phyloP scores from a whole-genome alignment of 2,113 vertebrate species.

The Axis porcinus region DNA sequence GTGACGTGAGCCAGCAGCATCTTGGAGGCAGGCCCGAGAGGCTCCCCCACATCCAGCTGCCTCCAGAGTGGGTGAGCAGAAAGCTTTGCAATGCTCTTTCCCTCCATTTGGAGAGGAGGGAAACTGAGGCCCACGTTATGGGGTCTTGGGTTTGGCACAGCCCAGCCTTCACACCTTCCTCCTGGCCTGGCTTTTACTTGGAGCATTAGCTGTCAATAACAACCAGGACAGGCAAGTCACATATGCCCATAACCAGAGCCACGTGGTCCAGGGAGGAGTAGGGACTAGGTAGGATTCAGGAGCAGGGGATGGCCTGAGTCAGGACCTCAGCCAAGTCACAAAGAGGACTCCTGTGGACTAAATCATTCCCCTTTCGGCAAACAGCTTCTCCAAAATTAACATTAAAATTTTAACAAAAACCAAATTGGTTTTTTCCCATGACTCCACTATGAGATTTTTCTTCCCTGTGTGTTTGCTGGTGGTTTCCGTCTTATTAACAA shows the following conservation, averaged over 20 bases:
- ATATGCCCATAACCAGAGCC: neutral
- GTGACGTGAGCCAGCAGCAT: neutral
- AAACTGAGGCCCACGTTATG: fast-evolving
- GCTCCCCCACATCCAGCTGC: neutral
- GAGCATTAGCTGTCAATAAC: neutral
- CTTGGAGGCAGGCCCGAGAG: neutral
- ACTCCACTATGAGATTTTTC: neutral
- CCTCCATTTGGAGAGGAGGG: neutral
- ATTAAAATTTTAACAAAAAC: neutral
- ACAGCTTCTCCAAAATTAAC: neutral
- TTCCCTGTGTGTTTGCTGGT: neutral
- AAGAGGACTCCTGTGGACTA: neutral
- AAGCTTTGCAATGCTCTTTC: neutral
- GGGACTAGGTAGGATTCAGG: neutral
- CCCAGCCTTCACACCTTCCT: neutral
- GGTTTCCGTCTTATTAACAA: neutral
- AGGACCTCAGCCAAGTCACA: neutral
- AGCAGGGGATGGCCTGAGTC: neutral
- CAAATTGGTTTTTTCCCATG: neutral
- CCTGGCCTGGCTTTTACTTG: neutral
- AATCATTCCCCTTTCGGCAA: neutral
- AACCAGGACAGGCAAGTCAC: neutral
- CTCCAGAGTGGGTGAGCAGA: neutral
- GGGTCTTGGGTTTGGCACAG: neutral
- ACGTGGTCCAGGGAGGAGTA: neutral